phyloP scores from a whole-genome alignment of 2,113 vertebrate genomes.

The Paratilapia polleni region DNA sequence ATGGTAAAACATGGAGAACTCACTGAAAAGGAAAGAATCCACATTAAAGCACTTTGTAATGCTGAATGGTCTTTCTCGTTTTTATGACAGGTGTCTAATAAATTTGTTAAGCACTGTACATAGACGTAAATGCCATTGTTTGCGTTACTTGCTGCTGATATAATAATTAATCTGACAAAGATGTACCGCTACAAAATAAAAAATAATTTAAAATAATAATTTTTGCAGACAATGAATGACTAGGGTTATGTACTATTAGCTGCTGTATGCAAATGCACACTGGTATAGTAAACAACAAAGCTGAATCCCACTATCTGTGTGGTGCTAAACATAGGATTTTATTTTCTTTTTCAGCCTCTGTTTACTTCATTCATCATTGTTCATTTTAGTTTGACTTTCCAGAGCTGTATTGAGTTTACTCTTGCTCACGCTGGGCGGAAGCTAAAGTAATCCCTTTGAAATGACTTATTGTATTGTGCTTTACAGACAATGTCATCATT shows the following conservation, averaged over 20 bases:
- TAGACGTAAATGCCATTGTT: no score
- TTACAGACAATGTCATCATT: conserved; percentile 76
- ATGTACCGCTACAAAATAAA: conserved; percentile 4
- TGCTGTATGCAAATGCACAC: conserved; percentile 10
- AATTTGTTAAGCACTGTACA: no score
- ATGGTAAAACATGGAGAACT: no score
- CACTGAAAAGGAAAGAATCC: no score
- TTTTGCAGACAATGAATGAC: conserved; percentile 32
- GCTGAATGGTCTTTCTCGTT: no score
- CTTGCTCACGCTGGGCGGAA: conserved; percentile 25
- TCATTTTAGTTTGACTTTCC: conserved; percentile 50
- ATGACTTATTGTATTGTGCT: conserved; percentile 73
- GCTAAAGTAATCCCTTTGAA: conserved; percentile 67
- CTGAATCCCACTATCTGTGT: not conserved
- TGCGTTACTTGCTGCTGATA: no score
- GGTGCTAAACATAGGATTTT: not conserved
- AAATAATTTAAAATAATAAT: conserved; percentile 10
- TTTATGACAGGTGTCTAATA: no score
- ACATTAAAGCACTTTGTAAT: no score
- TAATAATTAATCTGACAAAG: conserved; percentile 15
- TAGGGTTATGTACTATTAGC: not conserved
- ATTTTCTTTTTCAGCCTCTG: conserved; percentile 4
- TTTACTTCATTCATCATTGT: conserved; percentile 64
- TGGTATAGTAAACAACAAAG: not conserved
- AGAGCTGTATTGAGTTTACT: conserved; percentile 46